These are phyloP conservation scores for Paratilapia polleni DNA, from an alignment of 2,113 vertebrate genomes.

Conservation along the genomic window DNA sequence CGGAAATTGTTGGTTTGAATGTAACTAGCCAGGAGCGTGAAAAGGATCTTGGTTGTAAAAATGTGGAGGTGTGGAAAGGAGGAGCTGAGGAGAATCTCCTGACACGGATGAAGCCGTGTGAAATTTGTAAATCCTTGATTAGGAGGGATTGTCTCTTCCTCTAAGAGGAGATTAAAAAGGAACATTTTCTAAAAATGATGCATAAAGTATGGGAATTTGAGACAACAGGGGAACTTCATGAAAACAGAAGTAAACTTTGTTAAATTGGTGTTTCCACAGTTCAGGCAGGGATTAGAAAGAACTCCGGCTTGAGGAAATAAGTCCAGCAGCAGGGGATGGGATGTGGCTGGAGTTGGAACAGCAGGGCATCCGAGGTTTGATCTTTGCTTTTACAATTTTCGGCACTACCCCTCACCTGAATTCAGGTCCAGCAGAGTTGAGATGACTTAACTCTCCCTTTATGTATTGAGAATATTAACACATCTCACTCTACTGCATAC, in stretches of 20 bases:
- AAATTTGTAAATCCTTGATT: constrained; percentile 62
- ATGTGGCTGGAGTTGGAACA: constrained; percentile 14
- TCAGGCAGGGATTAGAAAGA: background rate
- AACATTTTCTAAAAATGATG: constrained; percentile 28
- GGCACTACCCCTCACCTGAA: background rate
- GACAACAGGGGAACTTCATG: background rate
- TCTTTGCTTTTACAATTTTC: constrained; percentile 25
- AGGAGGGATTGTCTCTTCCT: constrained; percentile 48
- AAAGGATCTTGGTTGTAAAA: background rate
- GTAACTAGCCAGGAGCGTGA: constrained; percentile 11
- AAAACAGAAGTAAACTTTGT: constrained; percentile 34
- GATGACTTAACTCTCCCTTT: background rate
- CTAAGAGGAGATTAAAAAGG: constrained; percentile 47
- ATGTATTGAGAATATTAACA: background rate
- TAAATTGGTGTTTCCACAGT: background rate
- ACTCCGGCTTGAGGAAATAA: background rate
- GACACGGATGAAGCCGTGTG: constrained; percentile 45
- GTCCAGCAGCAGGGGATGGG: constrained; percentile 16
- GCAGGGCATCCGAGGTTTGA: constrained; percentile 1
- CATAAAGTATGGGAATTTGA: constrained; percentile 15
- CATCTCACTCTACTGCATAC: background rate
- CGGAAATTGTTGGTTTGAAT: background rate
- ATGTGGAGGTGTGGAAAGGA: constrained; percentile 28
- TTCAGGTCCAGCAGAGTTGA: background rate
- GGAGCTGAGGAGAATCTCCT: constrained; percentile 38